These are phyloP conservation scores for Cheirogaleus medius DNA, from an alignment of 2,113 vertebrate species.

Conservation along the genomic window DNA sequence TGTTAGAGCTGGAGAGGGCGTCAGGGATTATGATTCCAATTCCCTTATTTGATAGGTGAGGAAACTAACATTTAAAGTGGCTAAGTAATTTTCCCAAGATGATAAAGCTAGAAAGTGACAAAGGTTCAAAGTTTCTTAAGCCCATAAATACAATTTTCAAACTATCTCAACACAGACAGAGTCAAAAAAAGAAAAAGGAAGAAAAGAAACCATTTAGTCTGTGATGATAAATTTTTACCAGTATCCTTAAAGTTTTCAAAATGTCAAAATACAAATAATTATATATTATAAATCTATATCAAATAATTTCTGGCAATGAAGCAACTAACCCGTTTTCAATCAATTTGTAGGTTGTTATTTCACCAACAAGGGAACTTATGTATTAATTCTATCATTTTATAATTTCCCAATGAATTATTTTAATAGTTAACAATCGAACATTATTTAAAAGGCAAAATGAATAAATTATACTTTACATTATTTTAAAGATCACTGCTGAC, in stretches of 20 bases:
- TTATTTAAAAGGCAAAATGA: slow-evolving; percentile 1
- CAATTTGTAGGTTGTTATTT: background rate
- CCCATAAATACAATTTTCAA: background rate
- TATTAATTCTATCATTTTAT: background rate
- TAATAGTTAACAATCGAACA: background rate
- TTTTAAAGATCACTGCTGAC: slow-evolving; percentile 17
- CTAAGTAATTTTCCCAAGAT: background rate
- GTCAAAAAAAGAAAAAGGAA: background rate
- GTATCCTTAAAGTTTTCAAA: slow-evolving; percentile 27
- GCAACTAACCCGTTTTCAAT: background rate
- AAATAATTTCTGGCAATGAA: background rate
- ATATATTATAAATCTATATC: background rate
- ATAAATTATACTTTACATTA: background rate
- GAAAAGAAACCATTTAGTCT: background rate
- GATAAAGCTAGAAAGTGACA: background rate
- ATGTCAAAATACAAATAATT: background rate
- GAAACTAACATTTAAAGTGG: slow-evolving; percentile 13
- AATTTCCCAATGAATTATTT: background rate
- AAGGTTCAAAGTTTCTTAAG: slow-evolving; percentile 28
- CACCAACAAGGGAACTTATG: background rate
- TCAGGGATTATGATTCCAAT: background rate
- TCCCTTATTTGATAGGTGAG: background rate
- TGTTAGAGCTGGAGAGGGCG: background rate
- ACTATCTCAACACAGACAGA: background rate
- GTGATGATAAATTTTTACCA: background rate